phyloP scores from a whole-genome alignment of 2,797 vertebrate species.

The Pygocentrus nattereri region DNA sequence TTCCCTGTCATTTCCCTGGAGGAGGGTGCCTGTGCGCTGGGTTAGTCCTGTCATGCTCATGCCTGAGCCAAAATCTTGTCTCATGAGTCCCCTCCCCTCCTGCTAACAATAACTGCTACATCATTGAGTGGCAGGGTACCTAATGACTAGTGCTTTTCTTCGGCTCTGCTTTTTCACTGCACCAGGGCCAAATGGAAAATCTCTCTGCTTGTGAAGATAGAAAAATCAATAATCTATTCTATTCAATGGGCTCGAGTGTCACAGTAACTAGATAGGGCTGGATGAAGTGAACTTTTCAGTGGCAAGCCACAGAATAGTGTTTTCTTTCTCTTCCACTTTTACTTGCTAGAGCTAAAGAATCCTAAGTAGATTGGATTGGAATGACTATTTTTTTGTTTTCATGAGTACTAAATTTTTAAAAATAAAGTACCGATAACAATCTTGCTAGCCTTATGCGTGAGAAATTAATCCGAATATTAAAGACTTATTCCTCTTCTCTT shows the following conservation, averaged over 20 bases:
- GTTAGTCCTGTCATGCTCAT: constrained; percentile 41
- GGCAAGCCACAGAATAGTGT: constrained; percentile 69
- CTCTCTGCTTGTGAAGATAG: constrained; percentile 78
- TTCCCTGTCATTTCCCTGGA: constrained; percentile 42
- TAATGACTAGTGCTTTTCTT: constrained; percentile 83
- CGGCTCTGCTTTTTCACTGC: constrained; percentile 69
- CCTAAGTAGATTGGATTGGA: constrained; percentile 28
- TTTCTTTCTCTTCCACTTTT: constrained; percentile 45
- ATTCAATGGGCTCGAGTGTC: constrained; percentile 86
- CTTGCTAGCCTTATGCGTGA: constrained; percentile 56
- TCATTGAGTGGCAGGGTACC: constrained; percentile 72
- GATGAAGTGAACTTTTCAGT: constrained; percentile 79
- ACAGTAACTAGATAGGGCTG: constrained; percentile 86
- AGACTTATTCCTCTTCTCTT: constrained; percentile 59
- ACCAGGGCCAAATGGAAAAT: constrained; percentile 78
- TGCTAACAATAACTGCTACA: constrained; percentile 69
- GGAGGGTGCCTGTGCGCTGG: constrained; percentile 31
- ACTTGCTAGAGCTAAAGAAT: constrained; percentile 28
- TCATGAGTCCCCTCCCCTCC: constrained; percentile 43
- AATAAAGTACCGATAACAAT: constrained; percentile 1
- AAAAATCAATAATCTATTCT: constrained; percentile 88
- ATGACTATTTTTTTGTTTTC: neutral
- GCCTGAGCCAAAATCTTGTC: constrained; percentile 45
- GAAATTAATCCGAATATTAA: constrained; percentile 62
- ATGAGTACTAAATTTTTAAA: neutral